A percentile compares a stretch with the other conserved stretches of the same genome.
Conservation (phyloP, 2,797 vertebrate species). For the Leucoraja ocellata region DNA sequence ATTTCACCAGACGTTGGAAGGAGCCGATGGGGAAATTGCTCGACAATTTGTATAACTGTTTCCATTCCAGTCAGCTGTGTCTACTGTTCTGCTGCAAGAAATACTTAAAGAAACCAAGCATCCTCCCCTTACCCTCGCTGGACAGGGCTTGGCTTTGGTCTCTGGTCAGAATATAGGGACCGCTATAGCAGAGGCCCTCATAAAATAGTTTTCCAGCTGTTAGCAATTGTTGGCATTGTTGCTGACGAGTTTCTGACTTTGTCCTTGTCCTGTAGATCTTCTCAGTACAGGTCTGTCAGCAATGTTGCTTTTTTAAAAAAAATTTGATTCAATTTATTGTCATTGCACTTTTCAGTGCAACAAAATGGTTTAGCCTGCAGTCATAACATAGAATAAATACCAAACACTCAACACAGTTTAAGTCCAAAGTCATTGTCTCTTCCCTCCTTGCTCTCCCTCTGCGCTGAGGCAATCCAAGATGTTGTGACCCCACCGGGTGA, state of each 20-base stretch:
- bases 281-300: background rate
- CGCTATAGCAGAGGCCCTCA: background rate
- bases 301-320: too few relatives aligned
- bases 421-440: too few relatives aligned
- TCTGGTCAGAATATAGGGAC: too few relatives aligned
- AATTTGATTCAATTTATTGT: too few relatives aligned
- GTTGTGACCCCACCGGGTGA: too few relatives aligned
- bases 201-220: background rate
- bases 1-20: background rate
- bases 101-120: background rate
- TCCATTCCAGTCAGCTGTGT: constrained; percentile 10
- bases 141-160: background rate
- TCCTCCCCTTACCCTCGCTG: background rate
- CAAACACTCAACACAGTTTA: too few relatives aligned
- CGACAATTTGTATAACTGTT: background rate
- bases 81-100: background rate
- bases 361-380: too few relatives aligned
- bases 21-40: background rate
- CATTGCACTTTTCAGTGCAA: too few relatives aligned
- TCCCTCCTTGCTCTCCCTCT: too few relatives aligned
- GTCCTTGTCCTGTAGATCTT: background rate
- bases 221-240: too few relatives aligned
- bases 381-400: too few relatives aligned
- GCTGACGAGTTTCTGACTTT: background rate
- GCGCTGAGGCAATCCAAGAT: too few relatives aligned